Conservation (phyloP, 2,888 invertebrate genomes). For the Pachydiplax longipennis region DNA sequence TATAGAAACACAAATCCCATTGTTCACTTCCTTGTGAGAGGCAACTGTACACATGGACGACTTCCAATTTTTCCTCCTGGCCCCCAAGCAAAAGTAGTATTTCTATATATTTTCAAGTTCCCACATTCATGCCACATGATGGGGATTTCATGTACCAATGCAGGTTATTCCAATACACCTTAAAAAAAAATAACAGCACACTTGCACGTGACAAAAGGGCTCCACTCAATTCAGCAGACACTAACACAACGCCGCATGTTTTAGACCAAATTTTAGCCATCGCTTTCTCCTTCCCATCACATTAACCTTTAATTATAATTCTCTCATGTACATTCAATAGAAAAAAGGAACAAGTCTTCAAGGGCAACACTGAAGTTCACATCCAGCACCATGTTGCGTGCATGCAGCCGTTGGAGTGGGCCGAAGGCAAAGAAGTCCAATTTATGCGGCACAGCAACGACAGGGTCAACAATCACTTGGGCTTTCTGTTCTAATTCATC, state of each 20-base stretch:
- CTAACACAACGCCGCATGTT: slow-evolving; percentile 23
- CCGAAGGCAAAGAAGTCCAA: slow-evolving; percentile 31
- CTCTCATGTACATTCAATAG: slow-evolving; percentile 25
- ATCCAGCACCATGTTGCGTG: slow-evolving; percentile 1
- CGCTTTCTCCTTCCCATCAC: slow-evolving; percentile 27
- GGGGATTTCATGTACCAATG: slow-evolving; percentile 20
- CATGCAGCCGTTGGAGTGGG: neutral
- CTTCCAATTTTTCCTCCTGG: neutral
- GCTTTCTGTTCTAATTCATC: slow-evolving; percentile 2
- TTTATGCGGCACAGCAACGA: slow-evolving; percentile 22
- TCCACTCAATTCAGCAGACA: slow-evolving; percentile 25
- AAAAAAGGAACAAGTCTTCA: slow-evolving; percentile 44
- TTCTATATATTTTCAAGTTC: slow-evolving; percentile 29
- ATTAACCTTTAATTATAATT: slow-evolving; percentile 14
- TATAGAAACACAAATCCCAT: slow-evolving; percentile 37
- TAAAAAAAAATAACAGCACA: slow-evolving; percentile 41
- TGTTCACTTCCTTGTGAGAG: slow-evolving; percentile 35
- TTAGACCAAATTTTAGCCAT: neutral
- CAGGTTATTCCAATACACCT: slow-evolving; percentile 26
- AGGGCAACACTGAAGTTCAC: slow-evolving; percentile 26
- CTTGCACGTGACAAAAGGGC: slow-evolving; percentile 27
- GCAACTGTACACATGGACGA: slow-evolving; percentile 33
- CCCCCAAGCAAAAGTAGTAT: slow-evolving; percentile 18
- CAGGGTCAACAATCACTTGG: slow-evolving; percentile 23
- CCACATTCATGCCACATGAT: slow-evolving; percentile 11